Conservation (phyloP, 1,140 invertebrate genomes). For the Apolygus lucorum region DNA sequence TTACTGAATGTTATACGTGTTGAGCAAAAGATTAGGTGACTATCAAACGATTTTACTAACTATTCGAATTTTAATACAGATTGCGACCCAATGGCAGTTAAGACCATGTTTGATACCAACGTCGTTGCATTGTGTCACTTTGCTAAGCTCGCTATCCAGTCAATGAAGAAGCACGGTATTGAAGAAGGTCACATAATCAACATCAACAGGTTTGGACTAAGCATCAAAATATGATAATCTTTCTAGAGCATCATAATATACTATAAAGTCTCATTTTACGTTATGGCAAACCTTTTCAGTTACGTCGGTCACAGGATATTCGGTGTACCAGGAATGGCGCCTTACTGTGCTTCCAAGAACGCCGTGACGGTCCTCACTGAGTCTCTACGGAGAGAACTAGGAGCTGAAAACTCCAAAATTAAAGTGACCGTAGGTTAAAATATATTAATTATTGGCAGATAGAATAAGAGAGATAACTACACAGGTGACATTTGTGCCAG, state of each 20-base stretch:
- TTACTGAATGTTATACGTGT: too few species aligned
- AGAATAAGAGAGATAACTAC: too few species aligned
- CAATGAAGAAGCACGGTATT: conserved; percentile 44
- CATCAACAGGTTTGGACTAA: conserved; percentile 50
- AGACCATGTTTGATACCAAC: conserved; percentile 45
- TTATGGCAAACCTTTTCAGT: background rate
- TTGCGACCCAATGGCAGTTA: conserved; percentile 42
- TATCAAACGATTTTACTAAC: too few species aligned
- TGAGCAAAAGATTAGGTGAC: too few species aligned
- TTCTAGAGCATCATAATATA: background rate
- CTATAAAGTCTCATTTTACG: too few species aligned
- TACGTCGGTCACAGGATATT: conserved; percentile 7
- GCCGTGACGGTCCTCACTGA: conserved; percentile 49
- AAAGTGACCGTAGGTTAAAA: conserved; percentile 47
- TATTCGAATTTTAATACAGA: too few species aligned
- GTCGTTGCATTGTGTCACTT: conserved; percentile 48
- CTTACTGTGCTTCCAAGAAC: conserved; percentile 50
- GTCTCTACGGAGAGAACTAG: conserved; percentile 48
- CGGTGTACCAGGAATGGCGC: conserved; percentile 9
- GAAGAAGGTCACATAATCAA: conserved; percentile 59
- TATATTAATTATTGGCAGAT: too few species aligned
- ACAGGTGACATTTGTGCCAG: too few species aligned
- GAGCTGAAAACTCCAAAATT: conserved; percentile 45
- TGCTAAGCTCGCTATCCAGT: conserved; percentile 43
- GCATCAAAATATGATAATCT: background rate